phyloP scores from a whole-genome alignment of 2,888 invertebrate genomes.

The Heliothis peltigera region DNA sequence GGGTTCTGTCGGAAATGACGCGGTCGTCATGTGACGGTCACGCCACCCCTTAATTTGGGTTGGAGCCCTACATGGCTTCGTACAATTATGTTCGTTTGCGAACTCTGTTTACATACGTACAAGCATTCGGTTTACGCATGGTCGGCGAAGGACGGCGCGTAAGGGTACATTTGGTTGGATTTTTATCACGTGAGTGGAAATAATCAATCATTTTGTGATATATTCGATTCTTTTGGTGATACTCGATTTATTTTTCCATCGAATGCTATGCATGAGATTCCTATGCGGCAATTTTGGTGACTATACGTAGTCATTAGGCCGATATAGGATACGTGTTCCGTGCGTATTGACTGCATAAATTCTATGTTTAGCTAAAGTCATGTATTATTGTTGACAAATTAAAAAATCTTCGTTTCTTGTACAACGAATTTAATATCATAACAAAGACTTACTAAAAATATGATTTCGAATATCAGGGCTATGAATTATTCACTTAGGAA shows the following conservation, averaged over 20 bases:
- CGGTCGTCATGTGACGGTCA: slow-evolving; percentile 55
- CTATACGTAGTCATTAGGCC: too few species aligned
- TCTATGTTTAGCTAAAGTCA: too few species aligned
- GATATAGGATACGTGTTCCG: neutral
- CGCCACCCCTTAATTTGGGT: slow-evolving; percentile 63
- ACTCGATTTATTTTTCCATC: neutral
- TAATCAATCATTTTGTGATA: neutral
- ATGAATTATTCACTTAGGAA: too few species aligned
- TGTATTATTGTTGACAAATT: too few species aligned
- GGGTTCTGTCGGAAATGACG: slow-evolving; percentile 52
- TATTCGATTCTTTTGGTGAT: slow-evolving; percentile 1
- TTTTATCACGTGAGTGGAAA: neutral
- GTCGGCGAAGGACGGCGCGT: slow-evolving; percentile 14
- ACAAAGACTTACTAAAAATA: too few species aligned
- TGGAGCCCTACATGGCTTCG: slow-evolving; percentile 67
- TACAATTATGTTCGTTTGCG: slow-evolving; percentile 38
- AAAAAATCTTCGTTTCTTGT: too few species aligned
- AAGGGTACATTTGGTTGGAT: slow-evolving; percentile 1
- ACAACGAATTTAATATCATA: too few species aligned
- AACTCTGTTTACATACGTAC: slow-evolving; percentile 25
- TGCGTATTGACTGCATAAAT: too few species aligned
- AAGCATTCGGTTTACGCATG: slow-evolving; percentile 33
- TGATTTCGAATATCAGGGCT: too few species aligned
- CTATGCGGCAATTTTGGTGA: neutral
- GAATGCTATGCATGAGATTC: neutral